These are phyloP conservation scores for Sclerurus mexicanus DNA, from an alignment of 2,113 vertebrate species.

Conservation along the genomic window DNA sequence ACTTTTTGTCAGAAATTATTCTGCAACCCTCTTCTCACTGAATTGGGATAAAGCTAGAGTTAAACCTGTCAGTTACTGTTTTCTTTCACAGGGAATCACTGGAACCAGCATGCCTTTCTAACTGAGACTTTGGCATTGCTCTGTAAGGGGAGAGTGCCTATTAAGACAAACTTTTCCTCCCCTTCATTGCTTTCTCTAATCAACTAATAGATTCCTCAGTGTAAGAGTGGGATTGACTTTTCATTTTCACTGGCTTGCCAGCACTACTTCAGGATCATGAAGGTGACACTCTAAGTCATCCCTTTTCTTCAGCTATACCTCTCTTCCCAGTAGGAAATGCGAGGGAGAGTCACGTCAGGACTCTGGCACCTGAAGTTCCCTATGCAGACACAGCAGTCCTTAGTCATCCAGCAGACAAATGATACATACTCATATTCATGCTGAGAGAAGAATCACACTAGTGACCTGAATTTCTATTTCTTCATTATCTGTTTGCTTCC, in stretches of 20 bases:
- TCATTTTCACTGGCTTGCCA: not conserved
- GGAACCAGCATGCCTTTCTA: not conserved
- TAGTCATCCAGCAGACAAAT: not conserved
- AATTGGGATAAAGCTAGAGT: not conserved
- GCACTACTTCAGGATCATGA: not conserved
- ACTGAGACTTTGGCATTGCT: not conserved
- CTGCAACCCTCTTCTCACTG: not conserved
- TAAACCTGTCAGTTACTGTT: not conserved
- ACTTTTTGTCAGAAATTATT: not conserved
- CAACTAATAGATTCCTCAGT: not conserved
- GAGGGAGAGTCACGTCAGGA: not conserved
- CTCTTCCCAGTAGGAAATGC: not conserved
- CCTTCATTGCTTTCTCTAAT: not conserved
- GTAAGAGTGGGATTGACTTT: not conserved
- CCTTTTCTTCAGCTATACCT: not conserved
- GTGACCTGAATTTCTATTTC: not conserved
- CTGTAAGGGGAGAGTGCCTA: rapidly evolving
- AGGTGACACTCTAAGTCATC: not conserved
- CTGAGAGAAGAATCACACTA: not conserved
- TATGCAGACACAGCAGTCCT: not conserved
- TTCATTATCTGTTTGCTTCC: not conserved
- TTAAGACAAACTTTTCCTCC: not conserved
- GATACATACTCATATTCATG: not conserved
- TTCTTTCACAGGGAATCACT: not conserved
- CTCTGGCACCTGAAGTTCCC: not conserved